A percentile compares a stretch with the other conserved stretches of the same genome.
Conservation (phyloP, 2,113 vertebrate species). For the Gymnorhina tibicen region DNA sequence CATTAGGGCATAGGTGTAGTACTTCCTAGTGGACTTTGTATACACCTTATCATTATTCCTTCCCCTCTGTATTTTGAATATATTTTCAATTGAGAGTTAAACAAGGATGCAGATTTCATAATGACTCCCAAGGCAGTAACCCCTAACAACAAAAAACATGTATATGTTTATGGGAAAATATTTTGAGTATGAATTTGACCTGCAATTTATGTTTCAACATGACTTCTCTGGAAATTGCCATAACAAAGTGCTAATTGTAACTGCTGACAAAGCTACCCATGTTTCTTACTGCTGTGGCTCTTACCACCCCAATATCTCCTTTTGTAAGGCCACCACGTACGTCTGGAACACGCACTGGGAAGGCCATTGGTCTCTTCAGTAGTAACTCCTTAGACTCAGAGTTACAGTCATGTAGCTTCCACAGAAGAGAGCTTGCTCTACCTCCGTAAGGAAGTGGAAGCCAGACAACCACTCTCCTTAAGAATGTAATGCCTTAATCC, state of each 20-base stretch:
- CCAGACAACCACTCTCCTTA: neutral
- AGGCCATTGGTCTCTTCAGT: neutral
- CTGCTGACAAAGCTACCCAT: neutral
- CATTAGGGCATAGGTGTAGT: neutral
- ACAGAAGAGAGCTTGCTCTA: neutral
- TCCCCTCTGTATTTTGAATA: neutral
- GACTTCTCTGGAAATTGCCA: neutral
- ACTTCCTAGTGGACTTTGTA: neutral
- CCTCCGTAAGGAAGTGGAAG: neutral
- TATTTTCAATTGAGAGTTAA: neutral
- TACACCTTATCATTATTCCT: neutral
- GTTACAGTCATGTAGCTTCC: accelerated
- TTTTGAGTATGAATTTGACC: neutral
- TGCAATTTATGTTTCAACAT: neutral
- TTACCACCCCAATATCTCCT: neutral
- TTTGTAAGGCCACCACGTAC: neutral
- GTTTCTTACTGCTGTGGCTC: neutral
- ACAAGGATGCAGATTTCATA: neutral
- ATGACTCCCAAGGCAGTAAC: neutral
- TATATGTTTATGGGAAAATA: constrained; percentile 2
- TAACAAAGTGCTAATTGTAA: neutral
- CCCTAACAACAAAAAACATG: neutral
- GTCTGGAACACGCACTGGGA: neutral
- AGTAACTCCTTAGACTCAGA: neutral
- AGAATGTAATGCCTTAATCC: neutral